phyloP scores from a whole-genome alignment of 2,113 vertebrate genomes.

The Montifringilla adamsi region DNA sequence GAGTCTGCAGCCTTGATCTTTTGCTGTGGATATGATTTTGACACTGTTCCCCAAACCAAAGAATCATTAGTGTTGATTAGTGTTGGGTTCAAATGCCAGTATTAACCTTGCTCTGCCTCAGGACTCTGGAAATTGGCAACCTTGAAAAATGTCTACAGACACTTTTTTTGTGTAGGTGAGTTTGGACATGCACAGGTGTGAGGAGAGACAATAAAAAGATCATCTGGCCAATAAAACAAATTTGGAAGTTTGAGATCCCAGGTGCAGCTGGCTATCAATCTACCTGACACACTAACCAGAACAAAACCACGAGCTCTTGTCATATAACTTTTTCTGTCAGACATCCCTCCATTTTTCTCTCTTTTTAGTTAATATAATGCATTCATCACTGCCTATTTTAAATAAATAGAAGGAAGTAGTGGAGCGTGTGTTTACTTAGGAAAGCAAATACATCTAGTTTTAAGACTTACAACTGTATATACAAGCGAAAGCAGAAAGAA shows the following conservation, averaged over 20 bases:
- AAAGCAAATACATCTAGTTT: neutral
- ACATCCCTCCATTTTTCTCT: neutral
- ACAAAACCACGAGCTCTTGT: neutral
- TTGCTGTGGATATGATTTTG: neutral
- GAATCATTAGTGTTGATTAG: neutral
- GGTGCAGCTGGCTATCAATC: neutral
- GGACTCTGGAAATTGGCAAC: neutral
- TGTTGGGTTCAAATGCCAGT: neutral
- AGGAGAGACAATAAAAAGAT: neutral
- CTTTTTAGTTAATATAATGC: neutral
- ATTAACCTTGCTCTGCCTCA: neutral
- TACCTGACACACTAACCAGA: neutral
- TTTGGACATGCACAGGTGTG: neutral
- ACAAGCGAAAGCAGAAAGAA: neutral
- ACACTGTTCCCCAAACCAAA: neutral
- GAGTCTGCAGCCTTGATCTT: neutral
- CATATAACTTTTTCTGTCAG: neutral
- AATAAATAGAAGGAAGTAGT: neutral
- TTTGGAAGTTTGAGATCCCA: neutral
- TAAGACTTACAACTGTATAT: neutral
- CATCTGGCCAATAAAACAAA: neutral
- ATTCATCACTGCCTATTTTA: neutral
- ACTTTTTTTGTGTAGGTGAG: neutral
- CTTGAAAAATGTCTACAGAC: neutral
- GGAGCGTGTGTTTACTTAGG: neutral